A percentile compares a stretch with the other conserved stretches of the same genome.
Evolutionary conservation across 2,113 vertebrate species (phyloP).

Genomic region (Brachyhypopomus occidentalis): DNA sequence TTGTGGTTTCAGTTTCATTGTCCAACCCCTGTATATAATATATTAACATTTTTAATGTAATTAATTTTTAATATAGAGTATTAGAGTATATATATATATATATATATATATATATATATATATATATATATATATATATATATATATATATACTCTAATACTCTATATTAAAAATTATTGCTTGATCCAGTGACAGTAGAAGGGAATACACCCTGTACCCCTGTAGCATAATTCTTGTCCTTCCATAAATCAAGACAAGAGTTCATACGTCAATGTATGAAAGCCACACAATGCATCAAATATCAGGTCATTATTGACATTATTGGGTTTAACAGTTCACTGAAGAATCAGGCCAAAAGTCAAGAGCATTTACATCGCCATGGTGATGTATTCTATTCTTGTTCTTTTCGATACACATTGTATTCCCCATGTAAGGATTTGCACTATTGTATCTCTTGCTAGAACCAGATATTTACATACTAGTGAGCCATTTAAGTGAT

Average conservation of each 20-base stretch:
- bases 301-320: not conserved
- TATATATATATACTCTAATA: not conserved
- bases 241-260: slow-evolving; percentile 5
- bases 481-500: slow-evolving; percentile 61
- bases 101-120: not conserved
- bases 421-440: slow-evolving; percentile 45
- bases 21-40: too few species aligned
- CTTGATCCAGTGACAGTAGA: slow-evolving; percentile 3
- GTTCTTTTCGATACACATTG: slow-evolving; percentile 60
- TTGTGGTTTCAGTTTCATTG: too few species aligned
- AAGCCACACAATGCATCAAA: slow-evolving; percentile 1
- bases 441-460: slow-evolving; percentile 47
- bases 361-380: not conserved
- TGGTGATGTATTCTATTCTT: slow-evolving; percentile 3
- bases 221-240: not conserved
- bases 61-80: too few species aligned
- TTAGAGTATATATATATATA: too few species aligned
- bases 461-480: slow-evolving; percentile 62
- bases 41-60: too few species aligned
- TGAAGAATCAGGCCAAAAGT: not conserved
- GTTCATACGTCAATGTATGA: slow-evolving; percentile 26
- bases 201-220: not conserved
- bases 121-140: slow-evolving; percentile 6
- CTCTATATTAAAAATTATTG: too few species aligned
- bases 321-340: not conserved